Evolutionary conservation across 2,797 vertebrate species (phyloP).

Genomic region (Ptychadena robeensis): DNA sequence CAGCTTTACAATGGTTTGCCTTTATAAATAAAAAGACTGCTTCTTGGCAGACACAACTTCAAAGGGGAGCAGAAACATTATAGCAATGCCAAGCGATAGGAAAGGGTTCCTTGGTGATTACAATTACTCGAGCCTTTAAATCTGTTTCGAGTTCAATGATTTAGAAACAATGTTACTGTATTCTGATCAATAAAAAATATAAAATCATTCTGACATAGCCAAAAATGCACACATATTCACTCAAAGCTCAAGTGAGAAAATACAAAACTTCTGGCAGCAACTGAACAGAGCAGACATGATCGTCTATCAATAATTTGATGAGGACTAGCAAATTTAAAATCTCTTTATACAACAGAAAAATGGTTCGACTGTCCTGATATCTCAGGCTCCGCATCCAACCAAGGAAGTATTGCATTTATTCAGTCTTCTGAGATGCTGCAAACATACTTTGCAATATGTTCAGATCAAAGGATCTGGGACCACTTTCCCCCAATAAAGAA

Average conservation of each 20-base stretch:
- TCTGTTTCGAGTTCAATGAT: background rate
- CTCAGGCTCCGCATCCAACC: background rate
- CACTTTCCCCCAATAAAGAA: background rate
- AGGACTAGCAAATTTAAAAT: background rate
- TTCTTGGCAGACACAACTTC: background rate
- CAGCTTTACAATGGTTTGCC: background rate
- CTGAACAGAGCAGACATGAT: background rate
- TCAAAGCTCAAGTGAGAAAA: conserved; percentile 28
- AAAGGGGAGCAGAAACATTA: background rate
- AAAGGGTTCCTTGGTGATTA: background rate
- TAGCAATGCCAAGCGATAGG: background rate
- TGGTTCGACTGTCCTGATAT: background rate
- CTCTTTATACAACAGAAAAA: background rate
- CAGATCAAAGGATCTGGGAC: background rate
- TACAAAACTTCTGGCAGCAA: conserved; percentile 24
- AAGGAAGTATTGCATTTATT: conserved; percentile 28
- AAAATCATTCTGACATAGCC: conserved; percentile 8
- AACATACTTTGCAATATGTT: background rate
- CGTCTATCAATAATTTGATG: background rate
- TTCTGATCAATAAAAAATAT: background rate
- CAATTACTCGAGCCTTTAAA: background rate
- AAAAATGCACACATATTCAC: conserved; percentile 27
- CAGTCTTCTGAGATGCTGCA: conserved; percentile 12
- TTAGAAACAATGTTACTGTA: background rate
- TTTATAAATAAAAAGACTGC: background rate